Evolutionary conservation across 2,797 vertebrate genomes (phyloP), one percentile per base, ranked within the genome.

Genomic region (Columba guinea): DNA sequence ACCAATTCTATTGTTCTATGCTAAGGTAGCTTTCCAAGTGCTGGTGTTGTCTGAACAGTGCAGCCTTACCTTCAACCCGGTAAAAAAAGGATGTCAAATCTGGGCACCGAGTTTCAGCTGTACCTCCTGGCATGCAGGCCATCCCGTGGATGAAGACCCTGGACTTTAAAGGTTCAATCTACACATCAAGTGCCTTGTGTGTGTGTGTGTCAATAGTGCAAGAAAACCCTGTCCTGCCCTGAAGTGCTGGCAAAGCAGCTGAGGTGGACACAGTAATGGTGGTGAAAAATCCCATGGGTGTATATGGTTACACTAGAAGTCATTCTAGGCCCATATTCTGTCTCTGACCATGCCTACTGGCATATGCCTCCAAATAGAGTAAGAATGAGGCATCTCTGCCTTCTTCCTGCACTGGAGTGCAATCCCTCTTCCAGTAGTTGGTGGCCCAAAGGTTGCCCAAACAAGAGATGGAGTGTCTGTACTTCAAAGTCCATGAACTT

Each of bases 21-120:
- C 41, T 92, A 59, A 75, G 49, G 37, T 49, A 48, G 52, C 35
- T 74, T 91, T 89, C 65, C 53, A 91, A 71, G 65, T 17, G 14
- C 1, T 3, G 64, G 14, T 18, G 27, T 39, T 32, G 37, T 84
- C 60, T 62, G 44, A 87, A 49, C 28, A 46, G 26, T 35, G 26
- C 34, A 59, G 28, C 35, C 56, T 84, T n/a, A 62, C 20, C 26
- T 76, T 84, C 75, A 53, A n/a, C 10, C 9, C 39, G 30, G 22
- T 30, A 14, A 78, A 34, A 46, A 62, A 63, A 15, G 5, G 6
- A 48, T 60, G 26, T 44, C 58, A 70, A 8, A 60, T 70, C 52
- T 51, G 16, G 10, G n/a, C 17, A 28, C 3, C 4, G 17, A 69
- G 52, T 90, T 87, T 84, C 39, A 90, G 30, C 32, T 8, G 2